Conservation (phyloP, 2,797 vertebrate species). For the Pitangus sulphuratus region DNA sequence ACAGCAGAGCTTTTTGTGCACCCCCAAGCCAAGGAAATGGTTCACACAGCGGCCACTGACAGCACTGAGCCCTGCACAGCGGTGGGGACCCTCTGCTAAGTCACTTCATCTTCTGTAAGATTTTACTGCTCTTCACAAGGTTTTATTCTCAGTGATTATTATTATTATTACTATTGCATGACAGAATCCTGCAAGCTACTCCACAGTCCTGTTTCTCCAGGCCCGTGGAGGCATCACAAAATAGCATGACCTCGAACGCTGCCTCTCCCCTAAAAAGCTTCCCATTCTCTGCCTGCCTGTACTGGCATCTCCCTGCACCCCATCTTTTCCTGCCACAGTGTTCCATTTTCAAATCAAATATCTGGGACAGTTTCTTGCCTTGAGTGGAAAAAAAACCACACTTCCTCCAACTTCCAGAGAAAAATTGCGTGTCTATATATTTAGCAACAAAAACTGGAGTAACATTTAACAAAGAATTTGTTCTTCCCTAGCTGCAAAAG, state of each 20-base stretch:
- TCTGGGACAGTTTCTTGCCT: conserved; percentile 35
- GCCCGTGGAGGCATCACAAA: neutral
- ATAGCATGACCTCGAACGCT: fast-evolving
- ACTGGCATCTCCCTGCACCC: neutral
- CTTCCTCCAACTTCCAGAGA: neutral
- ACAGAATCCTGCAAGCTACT: neutral
- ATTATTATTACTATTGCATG: neutral
- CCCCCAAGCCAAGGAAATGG: neutral
- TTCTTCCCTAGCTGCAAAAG: neutral
- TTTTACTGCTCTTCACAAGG: neutral
- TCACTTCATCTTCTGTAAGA: fast-evolving
- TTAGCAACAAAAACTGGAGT: conserved; percentile 44
- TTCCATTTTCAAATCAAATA: neutral
- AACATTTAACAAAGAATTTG: neutral
- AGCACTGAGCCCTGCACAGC: fast-evolving
- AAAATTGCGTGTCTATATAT: neutral
- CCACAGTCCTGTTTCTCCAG: neutral
- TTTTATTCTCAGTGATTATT: neutral
- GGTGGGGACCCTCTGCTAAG: neutral
- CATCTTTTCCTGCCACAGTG: neutral
- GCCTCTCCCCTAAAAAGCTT: neutral
- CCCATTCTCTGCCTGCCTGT: neutral
- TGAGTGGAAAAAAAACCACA: neutral
- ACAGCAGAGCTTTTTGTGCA: neutral
- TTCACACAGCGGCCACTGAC: neutral